phyloP scores from a whole-genome alignment of 1,140 invertebrate species.

The Teleopsis dalmanni region DNA sequence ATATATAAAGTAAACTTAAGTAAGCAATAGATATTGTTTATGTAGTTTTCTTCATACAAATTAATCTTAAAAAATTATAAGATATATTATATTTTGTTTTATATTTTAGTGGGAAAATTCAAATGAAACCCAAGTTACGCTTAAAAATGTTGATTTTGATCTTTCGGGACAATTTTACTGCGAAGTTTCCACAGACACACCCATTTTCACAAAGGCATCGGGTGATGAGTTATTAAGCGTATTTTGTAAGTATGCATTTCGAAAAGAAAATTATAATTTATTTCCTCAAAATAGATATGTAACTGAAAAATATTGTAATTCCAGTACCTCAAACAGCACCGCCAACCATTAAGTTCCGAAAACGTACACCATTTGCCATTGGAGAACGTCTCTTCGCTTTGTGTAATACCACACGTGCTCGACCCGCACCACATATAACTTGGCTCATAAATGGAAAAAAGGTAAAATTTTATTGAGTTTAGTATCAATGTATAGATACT shows the following conservation, averaged over 20 bases:
- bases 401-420: conserved; percentile 64
- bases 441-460: conserved; percentile 76
- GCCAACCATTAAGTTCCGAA: conserved; percentile 64
- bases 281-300: too few relatives aligned
- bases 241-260: conserved; percentile 56
- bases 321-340: conserved; percentile 61
- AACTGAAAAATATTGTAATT: too few relatives aligned
- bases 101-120: conserved; percentile 54
- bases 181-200: conserved; percentile 65
- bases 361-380: conserved; percentile 54
- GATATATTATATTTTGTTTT: not conserved
- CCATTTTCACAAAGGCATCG: conserved; percentile 69
- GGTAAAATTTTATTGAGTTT: conserved; percentile 48
- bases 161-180: conserved; percentile 66
- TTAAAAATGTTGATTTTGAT: conserved; percentile 65
- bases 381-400: conserved; percentile 67
- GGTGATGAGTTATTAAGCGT: conserved; percentile 62
- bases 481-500: not conserved
- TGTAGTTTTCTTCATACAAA: too few relatives aligned
- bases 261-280: too few relatives aligned
- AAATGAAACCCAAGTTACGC: conserved; percentile 64
- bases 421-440: conserved; percentile 68
- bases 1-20: too few relatives aligned
- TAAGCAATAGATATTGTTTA: too few relatives aligned
- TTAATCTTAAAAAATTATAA: too few relatives aligned